Conservation (phyloP, 2,113 vertebrate species). For the Leptodactylus fuscus region DNA sequence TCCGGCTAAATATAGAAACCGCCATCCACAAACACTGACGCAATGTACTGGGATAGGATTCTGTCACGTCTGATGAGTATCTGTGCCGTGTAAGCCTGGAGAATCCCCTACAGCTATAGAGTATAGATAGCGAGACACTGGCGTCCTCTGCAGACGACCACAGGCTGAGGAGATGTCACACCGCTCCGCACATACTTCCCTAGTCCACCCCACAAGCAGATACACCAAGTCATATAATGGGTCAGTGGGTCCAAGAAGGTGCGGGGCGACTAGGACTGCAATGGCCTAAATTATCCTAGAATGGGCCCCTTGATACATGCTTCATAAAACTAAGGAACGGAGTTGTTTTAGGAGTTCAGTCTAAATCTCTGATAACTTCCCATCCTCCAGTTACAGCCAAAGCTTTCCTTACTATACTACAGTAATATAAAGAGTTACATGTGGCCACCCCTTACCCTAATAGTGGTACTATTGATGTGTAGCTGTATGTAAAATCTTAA, state of each 20-base stretch:
- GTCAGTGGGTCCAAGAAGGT: too few relatives aligned
- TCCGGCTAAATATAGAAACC: neutral
- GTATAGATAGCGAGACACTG: neutral
- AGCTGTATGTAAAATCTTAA: too few relatives aligned
- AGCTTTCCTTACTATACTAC: neutral
- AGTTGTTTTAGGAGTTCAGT: too few relatives aligned
- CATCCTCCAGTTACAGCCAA: too few relatives aligned
- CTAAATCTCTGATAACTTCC: too few relatives aligned
- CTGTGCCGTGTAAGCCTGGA: constrained; percentile 5
- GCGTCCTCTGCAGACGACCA: neutral
- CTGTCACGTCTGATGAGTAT: constrained; percentile 36
- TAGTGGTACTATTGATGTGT: neutral
- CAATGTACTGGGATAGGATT: neutral
- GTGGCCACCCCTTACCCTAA: too few relatives aligned
- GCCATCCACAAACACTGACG: constrained; percentile 7
- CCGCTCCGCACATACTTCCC: neutral
- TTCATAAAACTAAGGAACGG: too few relatives aligned
- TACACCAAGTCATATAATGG: neutral
- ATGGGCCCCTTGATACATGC: neutral
- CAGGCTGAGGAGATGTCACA: neutral
- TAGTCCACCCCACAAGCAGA: neutral
- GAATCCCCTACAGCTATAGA: constrained; percentile 19
- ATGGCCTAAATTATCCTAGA: neutral
- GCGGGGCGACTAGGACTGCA: neutral
- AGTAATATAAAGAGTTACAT: too few relatives aligned